Conservation (phyloP, 2,888 invertebrate genomes). For the Incurvaria masculella region DNA sequence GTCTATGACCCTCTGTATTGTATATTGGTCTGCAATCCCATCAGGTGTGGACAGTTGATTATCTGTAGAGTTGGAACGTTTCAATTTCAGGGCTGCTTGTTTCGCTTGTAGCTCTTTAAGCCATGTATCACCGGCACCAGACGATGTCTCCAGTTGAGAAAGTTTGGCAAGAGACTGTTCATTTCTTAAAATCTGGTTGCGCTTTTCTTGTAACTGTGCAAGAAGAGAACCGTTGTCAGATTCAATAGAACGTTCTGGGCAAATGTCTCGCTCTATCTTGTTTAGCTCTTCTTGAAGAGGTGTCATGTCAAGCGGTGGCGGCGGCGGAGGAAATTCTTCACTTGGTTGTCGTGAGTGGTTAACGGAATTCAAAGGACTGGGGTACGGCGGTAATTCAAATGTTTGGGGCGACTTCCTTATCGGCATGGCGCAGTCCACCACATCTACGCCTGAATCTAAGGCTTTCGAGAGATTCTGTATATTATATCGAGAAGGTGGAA, state of each 20-base stretch:
- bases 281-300: slow-evolving; percentile 61
- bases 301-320: slow-evolving; percentile 70
- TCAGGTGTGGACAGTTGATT: slow-evolving; percentile 39
- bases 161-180: slow-evolving; percentile 32
- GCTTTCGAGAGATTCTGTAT: slow-evolving; percentile 39
- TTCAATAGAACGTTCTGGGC: slow-evolving; percentile 28
- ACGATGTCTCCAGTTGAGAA: slow-evolving; percentile 28
- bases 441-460: slow-evolving; percentile 57
- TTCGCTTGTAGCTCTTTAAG: slow-evolving; percentile 77
- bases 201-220: slow-evolving; percentile 62
- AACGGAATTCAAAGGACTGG: slow-evolving; percentile 71
- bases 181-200: slow-evolving; percentile 58
- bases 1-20: slow-evolving; percentile 21
- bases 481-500: slow-evolving; percentile 30
- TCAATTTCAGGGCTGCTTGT: slow-evolving; percentile 57
- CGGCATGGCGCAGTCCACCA: slow-evolving; percentile 59
- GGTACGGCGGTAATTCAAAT: slow-evolving; percentile 75
- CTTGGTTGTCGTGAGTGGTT: slow-evolving; percentile 83
- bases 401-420: slow-evolving; percentile 39
- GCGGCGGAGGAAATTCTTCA: slow-evolving; percentile 89
- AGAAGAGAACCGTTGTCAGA: slow-evolving; percentile 47
- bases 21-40: slow-evolving; percentile 16
- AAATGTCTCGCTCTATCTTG: slow-evolving; percentile 35
- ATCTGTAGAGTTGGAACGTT: slow-evolving; percentile 37
- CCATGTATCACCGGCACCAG: slow-evolving; percentile 61